Conservation (phyloP, 2,797 vertebrate species). For the Agapornis canus region DNA sequence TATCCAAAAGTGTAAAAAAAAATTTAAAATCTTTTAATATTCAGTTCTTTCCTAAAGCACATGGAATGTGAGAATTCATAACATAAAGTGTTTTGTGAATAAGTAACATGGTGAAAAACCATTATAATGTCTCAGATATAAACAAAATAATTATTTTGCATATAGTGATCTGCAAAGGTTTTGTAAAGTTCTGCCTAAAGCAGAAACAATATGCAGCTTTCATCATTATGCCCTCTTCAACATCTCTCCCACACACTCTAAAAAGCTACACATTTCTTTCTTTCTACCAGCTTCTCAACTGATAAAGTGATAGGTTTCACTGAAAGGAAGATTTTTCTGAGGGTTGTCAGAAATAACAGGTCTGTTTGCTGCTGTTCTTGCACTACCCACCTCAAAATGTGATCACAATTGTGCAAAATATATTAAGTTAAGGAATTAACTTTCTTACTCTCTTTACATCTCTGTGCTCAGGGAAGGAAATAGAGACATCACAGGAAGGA, state of each 20-base stretch:
- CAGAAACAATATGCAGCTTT: not conserved
- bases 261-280: not conserved
- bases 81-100: not conserved
- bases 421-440: not conserved
- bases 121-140: not conserved
- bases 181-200: not conserved
- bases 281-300: not conserved
- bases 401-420: not conserved
- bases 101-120: not conserved
- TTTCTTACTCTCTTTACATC: not conserved
- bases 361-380: not conserved
- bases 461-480: not conserved
- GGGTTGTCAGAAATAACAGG: not conserved
- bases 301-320: not conserved
- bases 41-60: not conserved
- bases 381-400: not conserved
- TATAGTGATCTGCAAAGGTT: not conserved
- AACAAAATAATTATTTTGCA: not conserved
- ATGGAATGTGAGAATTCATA: not conserved
- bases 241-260: not conserved
- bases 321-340: not conserved
- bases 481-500: not conserved
- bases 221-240: not conserved
- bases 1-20: not conserved
- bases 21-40: not conserved